A percentile compares a stretch with the other conserved stretches of the same genome.
phyloP scores from a whole-genome alignment of 92 coral and sea anemone species.

The Isaurus tuberculatus region DNA sequence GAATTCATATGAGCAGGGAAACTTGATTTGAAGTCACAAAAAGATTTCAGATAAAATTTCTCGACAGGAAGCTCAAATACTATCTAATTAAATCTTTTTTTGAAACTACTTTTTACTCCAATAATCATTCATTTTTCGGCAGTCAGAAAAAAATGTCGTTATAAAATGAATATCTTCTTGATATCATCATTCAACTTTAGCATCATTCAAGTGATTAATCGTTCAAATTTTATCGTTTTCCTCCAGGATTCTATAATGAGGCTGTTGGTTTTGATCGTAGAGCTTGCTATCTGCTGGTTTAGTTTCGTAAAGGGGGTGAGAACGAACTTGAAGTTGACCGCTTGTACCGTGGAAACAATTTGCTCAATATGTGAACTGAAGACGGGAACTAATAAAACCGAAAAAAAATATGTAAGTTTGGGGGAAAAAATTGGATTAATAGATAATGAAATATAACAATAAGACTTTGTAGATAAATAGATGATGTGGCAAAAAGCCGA shows the following conservation, averaged over 20 bases:
- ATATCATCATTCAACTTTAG: too few relatives aligned
- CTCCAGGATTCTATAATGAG: background rate
- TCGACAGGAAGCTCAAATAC: too few relatives aligned
- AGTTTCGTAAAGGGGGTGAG: background rate
- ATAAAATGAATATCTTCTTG: too few relatives aligned
- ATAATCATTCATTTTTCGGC: too few relatives aligned
- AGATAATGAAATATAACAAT: background rate
- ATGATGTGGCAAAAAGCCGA: too few relatives aligned
- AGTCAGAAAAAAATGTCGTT: too few relatives aligned
- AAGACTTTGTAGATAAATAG: background rate
- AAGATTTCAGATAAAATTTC: too few relatives aligned
- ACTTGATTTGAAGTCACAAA: too few relatives aligned
- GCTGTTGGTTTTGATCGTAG: background rate
- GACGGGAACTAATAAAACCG: background rate
- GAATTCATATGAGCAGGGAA: too few relatives aligned
- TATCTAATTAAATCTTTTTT: too few relatives aligned
- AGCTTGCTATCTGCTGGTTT: background rate
- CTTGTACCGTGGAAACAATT: background rate
- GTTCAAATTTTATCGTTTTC: background rate
- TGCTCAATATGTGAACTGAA: background rate
- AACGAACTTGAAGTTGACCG: background rate
- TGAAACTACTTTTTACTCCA: too few relatives aligned
- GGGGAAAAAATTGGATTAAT: background rate
- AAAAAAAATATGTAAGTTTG: slow-evolving; percentile 6
- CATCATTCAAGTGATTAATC: too few relatives aligned